Conservation (phyloP, 2,888 invertebrate species). For the Latrodectus hesperus region DNA sequence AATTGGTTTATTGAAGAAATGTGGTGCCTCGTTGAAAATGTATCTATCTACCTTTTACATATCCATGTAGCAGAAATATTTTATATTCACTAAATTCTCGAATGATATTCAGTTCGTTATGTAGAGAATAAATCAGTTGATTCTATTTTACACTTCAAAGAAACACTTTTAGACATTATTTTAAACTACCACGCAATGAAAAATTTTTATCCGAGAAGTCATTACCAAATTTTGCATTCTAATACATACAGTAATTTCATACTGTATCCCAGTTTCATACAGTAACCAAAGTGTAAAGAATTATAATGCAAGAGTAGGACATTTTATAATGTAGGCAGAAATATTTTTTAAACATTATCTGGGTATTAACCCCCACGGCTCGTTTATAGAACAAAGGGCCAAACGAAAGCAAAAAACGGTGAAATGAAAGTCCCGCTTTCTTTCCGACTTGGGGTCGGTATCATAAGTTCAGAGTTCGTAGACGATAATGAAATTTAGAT, state of each 20-base stretch:
- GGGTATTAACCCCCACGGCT: background rate
- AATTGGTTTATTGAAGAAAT: no score
- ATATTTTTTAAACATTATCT: background rate
- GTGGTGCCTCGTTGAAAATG: no score
- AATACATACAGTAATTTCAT: background rate
- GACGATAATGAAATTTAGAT: conserved; percentile 56
- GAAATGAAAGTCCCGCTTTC: conserved; percentile 22
- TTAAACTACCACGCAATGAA: no score
- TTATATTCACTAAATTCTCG: no score
- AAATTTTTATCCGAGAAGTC: background rate
- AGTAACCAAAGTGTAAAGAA: background rate
- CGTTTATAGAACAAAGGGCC: background rate
- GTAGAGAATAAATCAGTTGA: no score
- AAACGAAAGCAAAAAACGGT: background rate
- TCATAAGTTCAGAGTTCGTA: conserved; percentile 44
- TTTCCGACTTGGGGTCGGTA: conserved; percentile 15
- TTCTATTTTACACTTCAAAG: no score
- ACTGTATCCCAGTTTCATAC: background rate
- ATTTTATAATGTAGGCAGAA: background rate
- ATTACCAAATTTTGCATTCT: background rate
- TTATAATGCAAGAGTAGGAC: background rate
- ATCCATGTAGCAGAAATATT: no score
- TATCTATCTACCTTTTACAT: no score
- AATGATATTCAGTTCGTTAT: no score
- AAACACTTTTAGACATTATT: no score